Percentiles rank a stretch among this genome's conserved stretches.
Conservation (phyloP, 2,113 vertebrate species). For the Saguinus imperator region DNA sequence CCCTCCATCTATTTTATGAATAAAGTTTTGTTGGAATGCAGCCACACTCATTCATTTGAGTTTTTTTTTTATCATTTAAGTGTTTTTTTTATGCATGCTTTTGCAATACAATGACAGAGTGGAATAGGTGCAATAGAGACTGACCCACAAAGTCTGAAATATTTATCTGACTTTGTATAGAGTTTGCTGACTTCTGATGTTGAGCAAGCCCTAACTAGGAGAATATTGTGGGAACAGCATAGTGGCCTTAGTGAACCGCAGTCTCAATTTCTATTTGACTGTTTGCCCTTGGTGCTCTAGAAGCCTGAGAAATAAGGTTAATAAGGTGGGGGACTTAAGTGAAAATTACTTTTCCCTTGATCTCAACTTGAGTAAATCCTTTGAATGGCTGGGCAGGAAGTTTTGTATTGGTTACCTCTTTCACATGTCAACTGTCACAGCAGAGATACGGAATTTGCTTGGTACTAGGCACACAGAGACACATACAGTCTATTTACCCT, state of each 20-base stretch:
- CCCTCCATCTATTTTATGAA: not conserved
- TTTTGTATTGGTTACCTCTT: constrained; percentile 16
- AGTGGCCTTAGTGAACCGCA: not conserved
- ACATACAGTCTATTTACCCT: not conserved
- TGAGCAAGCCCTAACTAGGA: not conserved
- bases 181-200: not conserved
- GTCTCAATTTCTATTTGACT: constrained; percentile 16
- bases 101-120: not conserved
- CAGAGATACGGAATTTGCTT: constrained; percentile 30
- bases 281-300: not conserved
- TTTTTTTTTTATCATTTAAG: not conserved
- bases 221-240: not conserved
- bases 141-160: not conserved
- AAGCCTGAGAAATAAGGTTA: not conserved
- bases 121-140: not conserved
- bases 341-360: constrained; percentile 31
- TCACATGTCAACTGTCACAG: not conserved
- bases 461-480: not conserved
- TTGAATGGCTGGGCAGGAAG: not conserved
- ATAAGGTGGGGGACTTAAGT: not conserved
- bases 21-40: not conserved
- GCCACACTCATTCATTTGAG: not conserved
- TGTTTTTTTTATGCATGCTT: constrained; percentile 31
- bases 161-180: constrained; percentile 13
- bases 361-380: constrained; percentile 30